phyloP scores from a whole-genome alignment of 2,888 invertebrate species.

The Tethea ocularis region DNA sequence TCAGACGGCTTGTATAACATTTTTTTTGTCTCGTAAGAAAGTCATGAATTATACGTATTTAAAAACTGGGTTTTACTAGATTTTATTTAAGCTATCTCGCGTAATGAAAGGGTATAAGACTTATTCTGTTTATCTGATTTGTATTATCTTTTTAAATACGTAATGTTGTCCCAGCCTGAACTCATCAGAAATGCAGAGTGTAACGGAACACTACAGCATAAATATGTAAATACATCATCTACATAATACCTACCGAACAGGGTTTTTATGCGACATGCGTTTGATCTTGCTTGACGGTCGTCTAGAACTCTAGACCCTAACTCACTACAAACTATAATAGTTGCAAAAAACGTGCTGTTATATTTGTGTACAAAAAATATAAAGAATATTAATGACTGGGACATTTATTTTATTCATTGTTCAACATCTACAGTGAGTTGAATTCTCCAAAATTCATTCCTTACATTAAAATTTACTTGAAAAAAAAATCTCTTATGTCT shows the following conservation, averaged over 20 bases:
- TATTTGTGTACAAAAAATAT: constrained; percentile 20
- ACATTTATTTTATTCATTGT: constrained; percentile 40
- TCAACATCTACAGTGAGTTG: constrained; percentile 20
- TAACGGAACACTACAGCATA: not conserved
- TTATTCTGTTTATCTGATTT: not conserved
- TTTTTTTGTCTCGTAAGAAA: too few species aligned
- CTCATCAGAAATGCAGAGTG: not conserved
- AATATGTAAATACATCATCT: not conserved
- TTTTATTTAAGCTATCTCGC: too few species aligned
- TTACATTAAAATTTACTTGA: too few species aligned
- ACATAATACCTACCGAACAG: too few species aligned
- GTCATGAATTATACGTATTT: too few species aligned
- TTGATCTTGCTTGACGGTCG: not conserved
- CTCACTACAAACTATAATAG: not conserved
- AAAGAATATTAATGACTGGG: constrained; percentile 38
- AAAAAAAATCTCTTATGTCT: too few species aligned
- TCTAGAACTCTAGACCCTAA: not conserved
- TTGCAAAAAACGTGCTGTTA: not conserved
- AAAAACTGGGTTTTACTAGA: too few species aligned
- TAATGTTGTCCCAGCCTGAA: too few species aligned
- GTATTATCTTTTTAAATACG: too few species aligned
- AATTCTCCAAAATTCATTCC: too few species aligned
- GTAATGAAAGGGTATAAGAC: not conserved
- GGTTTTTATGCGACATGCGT: constrained; percentile 1
- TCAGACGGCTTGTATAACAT: too few species aligned